Percentiles rank a stretch among this genome's conserved stretches.
Evolutionary conservation across 2,888 invertebrate species (phyloP).

Genomic region (Cremastinae sp.): DNA sequence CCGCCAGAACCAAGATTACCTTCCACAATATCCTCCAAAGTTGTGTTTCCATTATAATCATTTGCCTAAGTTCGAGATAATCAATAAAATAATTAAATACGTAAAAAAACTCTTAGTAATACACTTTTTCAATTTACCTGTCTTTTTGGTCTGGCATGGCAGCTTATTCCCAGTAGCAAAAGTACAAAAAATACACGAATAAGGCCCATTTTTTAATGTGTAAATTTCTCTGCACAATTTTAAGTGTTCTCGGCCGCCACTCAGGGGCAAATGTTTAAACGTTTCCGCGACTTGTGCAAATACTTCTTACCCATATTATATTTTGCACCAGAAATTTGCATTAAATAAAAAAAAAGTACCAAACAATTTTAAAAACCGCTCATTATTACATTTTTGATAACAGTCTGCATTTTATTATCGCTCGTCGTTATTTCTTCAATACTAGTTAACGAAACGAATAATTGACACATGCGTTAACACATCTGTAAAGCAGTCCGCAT

Average conservation of each 20-base stretch:
- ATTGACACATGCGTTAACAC: constrained; percentile 2
- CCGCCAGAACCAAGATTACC: too few species aligned
- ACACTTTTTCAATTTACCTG: constrained; percentile 56
- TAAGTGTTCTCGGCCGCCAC: neutral
- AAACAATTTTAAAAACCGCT: constrained; percentile 17
- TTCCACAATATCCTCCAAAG: too few species aligned
- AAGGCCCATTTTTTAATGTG: constrained; percentile 24
- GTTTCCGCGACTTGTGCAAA: too few species aligned
- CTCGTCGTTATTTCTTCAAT: neutral
- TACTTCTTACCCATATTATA: constrained; percentile 3
- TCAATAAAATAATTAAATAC: too few species aligned
- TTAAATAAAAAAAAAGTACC: neutral
- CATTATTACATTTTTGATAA: constrained; percentile 35
- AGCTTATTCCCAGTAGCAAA: constrained; percentile 34
- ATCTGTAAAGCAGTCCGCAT: constrained; percentile 1
- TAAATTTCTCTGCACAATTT: neutral
- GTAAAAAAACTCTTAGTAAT: neutral
- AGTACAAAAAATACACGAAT: constrained; percentile 29
- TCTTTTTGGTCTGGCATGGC: constrained; percentile 29
- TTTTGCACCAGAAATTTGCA: constrained; percentile 6
- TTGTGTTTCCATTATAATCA: too few species aligned
- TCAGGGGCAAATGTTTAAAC: neutral
- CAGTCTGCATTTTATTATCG: constrained; percentile 27
- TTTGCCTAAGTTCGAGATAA: too few species aligned
- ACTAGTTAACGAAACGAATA: constrained; percentile 13